Conservation (phyloP, 2,797 vertebrate species). For the Tamandua tetradactyla region DNA sequence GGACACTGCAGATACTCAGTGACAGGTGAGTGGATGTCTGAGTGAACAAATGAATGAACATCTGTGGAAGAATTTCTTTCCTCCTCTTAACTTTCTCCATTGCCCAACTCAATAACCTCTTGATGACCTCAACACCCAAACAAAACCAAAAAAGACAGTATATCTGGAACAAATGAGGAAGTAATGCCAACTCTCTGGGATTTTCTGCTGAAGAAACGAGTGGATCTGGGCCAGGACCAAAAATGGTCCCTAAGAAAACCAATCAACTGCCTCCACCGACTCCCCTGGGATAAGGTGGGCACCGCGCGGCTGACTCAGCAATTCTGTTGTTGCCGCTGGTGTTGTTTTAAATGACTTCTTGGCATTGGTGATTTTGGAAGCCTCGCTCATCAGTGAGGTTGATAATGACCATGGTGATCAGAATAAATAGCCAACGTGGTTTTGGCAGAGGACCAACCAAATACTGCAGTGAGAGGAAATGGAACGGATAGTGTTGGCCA, state of each 20-base stretch:
- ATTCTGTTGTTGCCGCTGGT: background rate
- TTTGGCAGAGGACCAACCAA: background rate
- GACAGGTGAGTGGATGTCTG: background rate
- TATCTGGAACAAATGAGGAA: slow-evolving; percentile 22
- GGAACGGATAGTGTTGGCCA: background rate
- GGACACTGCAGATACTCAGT: background rate
- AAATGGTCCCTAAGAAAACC: background rate
- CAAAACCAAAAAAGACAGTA: background rate
- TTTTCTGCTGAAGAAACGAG: background rate
- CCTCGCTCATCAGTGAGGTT: background rate
- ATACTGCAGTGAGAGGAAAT: background rate
- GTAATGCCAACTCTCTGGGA: background rate
- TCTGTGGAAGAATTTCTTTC: background rate
- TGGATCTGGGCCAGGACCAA: background rate
- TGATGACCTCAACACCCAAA: background rate
- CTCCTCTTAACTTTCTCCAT: background rate
- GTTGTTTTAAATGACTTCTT: background rate
- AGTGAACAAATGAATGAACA: background rate
- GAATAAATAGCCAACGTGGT: background rate
- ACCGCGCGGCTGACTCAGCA: background rate
- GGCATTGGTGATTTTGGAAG: background rate
- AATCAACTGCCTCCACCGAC: background rate
- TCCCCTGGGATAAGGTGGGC: background rate
- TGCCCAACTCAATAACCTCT: background rate
- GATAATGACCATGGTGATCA: background rate